These are phyloP conservation scores for Diadumene lineata DNA, from an alignment of 92 coral and sea anemone species.

Conservation along the genomic window DNA sequence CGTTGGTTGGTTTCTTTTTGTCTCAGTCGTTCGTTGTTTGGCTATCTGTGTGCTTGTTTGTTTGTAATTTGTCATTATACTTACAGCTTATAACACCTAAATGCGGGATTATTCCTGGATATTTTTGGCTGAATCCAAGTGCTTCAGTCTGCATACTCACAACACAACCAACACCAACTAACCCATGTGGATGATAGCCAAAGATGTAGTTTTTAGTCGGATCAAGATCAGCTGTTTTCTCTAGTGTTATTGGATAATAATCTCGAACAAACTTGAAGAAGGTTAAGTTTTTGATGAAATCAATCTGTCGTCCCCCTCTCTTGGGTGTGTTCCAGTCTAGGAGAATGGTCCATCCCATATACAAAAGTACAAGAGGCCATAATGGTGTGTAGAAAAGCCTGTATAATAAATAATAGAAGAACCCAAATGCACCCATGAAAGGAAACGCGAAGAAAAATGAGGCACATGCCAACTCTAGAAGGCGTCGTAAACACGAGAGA, in stretches of 20 bases:
- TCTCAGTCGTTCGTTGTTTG: too few species aligned
- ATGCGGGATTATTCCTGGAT: constrained; percentile 92
- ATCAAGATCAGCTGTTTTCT: constrained; percentile 84
- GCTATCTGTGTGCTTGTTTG: too few species aligned
- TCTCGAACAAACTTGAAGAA: constrained; percentile 73
- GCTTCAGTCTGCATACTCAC: constrained; percentile 81
- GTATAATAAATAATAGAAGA: neutral
- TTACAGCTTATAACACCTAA: constrained; percentile 17
- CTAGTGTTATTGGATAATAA: constrained; percentile 81
- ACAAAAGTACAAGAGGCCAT: constrained; percentile 63
- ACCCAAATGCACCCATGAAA: neutral
- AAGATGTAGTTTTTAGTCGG: constrained; percentile 81
- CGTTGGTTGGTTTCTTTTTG: too few species aligned
- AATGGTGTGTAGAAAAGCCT: constrained; percentile 59
- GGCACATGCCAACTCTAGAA: neutral
- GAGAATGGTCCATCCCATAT: constrained; percentile 61
- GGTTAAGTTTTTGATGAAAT: constrained; percentile 53
- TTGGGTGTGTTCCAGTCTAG: constrained; percentile 74
- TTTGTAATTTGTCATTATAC: too few species aligned
- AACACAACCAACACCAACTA: constrained; percentile 68
- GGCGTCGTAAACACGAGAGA: neutral
- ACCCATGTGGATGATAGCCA: constrained; percentile 97
- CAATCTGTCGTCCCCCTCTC: constrained; percentile 66
- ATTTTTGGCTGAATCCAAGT: constrained; percentile 60
- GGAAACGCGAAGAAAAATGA: neutral